Conservation (phyloP, 2,797 vertebrate species). For the Lateolabrax maculatus region DNA sequence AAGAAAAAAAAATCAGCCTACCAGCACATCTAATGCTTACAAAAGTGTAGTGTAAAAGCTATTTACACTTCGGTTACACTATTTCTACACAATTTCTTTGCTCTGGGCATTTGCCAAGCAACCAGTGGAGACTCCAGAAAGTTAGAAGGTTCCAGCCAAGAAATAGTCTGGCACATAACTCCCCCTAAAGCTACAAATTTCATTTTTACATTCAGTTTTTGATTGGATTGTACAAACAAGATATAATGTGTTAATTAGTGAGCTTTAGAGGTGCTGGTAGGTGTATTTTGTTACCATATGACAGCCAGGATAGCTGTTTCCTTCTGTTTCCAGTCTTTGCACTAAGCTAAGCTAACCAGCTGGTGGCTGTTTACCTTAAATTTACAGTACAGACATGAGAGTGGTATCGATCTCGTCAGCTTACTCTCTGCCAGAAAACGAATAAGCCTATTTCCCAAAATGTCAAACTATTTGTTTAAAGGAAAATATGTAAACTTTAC, state of each 20-base stretch:
- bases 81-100: neutral
- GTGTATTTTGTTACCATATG: neutral
- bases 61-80: neutral
- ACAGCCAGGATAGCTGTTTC: neutral
- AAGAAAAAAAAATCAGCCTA: neutral
- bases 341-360: neutral
- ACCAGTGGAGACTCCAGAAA: neutral
- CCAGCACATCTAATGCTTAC: neutral
- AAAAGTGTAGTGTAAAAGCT: neutral
- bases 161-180: neutral
- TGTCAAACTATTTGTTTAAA: neutral
- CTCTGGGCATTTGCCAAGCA: conserved; percentile 4
- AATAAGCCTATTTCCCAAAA: neutral
- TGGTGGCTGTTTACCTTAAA: neutral
- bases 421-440: neutral
- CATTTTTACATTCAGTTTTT: neutral
- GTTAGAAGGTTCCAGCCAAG: neutral
- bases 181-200: neutral
- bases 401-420: neutral
- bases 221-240: too few relatives aligned
- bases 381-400: neutral
- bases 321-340: neutral
- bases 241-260: neutral
- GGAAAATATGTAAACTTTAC: neutral
- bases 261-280: neutral